Percentiles rank a stretch among this genome's conserved stretches.
Conservation (phyloP, 2,113 vertebrate genomes). For the Dendrocopos noguchii region DNA sequence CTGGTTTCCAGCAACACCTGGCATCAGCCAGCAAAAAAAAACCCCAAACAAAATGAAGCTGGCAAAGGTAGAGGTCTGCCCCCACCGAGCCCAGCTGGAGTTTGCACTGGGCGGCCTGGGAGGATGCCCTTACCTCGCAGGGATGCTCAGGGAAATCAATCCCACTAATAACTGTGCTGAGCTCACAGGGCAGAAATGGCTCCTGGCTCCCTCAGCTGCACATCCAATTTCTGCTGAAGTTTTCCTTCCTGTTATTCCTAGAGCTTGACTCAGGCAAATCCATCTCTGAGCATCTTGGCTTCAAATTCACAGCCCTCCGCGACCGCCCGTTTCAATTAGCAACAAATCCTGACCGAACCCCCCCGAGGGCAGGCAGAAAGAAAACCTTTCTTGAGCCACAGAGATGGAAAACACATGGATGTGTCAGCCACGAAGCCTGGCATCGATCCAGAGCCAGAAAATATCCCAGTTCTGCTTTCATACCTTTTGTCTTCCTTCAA, state of each 20-base stretch:
- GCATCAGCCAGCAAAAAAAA: not conserved
- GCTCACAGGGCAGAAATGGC: not conserved
- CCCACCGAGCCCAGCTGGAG: too few relatives aligned
- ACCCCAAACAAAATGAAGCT: too few relatives aligned
- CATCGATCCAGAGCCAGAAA: not conserved
- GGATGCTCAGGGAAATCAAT: not conserved
- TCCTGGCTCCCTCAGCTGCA: not conserved
- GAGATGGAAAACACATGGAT: slow-evolving; percentile 4
- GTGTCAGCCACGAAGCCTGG: not conserved
- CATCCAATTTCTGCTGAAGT: not conserved
- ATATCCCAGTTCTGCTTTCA: not conserved
- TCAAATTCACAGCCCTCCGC: not conserved
- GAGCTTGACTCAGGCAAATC: not conserved
- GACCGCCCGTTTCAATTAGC: not conserved
- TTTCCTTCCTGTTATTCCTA: not conserved
- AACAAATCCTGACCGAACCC: not conserved
- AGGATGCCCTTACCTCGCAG: not conserved
- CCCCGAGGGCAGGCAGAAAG: not conserved
- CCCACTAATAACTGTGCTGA: not conserved
- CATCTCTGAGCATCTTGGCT: not conserved
- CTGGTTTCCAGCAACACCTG: not conserved
- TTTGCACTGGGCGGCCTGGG: not conserved
- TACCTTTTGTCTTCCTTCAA: not conserved
- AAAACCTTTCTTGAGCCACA: not conserved
- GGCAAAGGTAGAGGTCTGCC: not conserved